Evolutionary conservation across 30 jellyfish, hydroid and myxozoan genomes (phyloP), one percentile per base, ranked within the genome.

Genomic region (Aurelia coerulea): DNA sequence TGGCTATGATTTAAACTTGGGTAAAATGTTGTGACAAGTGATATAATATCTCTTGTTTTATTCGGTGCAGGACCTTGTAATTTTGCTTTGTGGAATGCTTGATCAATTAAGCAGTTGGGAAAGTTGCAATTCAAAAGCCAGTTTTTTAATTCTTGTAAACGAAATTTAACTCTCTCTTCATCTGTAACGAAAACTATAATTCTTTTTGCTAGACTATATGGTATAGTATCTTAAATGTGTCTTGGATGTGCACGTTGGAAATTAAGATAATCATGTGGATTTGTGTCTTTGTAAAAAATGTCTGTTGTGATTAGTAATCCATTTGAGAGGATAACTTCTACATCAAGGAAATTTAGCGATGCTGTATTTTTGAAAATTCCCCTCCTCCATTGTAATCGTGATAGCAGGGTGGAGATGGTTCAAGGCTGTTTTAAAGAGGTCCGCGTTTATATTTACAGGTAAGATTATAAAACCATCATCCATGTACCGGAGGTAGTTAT

Each of bases 51-150:
- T 76, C n/a, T 16, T 12, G 0, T 46, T 46, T 62, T 58, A 6
- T 82, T 34, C 2, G 87, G 86, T 18, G 91, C 86, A 11, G 91
- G 91, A 35, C 91, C 91, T 62, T 82, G 77, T 11, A 82, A 49
- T 69, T 82, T 82, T 65, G 91, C 87, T 17, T 68, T 67, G 65
- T 63, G 71, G 58, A 82, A 63, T 49, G 74, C 86, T 18, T 52
- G 49, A 2, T 68, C 65, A 15, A 82, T 82, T 18, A 69, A 10
- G 5, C 52, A 8, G 32, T 23, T 16, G 16, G 91, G 91, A 60
- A 68, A 82, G 77, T 67, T 69, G 87, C 63, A 82, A 13, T 82
- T 23, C 18, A 39, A 23, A 10, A 82, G 86, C 84, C 80, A 66
- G 58, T 65, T 35, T 63, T 51, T 65, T 39, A 65, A 32, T 56